Evolutionary conservation across 1,140 invertebrate genomes (phyloP).

Genomic region (Pogonognathellus flavescens): DNA sequence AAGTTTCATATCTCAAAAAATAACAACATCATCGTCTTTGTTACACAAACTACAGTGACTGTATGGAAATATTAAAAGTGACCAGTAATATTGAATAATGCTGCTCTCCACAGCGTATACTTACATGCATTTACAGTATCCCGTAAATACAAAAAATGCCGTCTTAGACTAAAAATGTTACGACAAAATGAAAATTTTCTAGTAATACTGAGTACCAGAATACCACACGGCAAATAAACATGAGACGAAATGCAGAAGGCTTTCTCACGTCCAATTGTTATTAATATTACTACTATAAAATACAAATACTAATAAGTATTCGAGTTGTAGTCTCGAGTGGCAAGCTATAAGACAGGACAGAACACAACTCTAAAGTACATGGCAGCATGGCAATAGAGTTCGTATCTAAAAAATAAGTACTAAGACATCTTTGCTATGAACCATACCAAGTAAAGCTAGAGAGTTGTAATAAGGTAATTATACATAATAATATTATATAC

Average conservation of each 20-base stretch:
- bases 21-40: slow-evolving; percentile 14
- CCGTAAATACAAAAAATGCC: slow-evolving; percentile 16
- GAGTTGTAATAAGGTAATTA: background rate
- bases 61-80: background rate
- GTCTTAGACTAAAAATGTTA: background rate
- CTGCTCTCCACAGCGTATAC: background rate
- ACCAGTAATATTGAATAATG: background rate
- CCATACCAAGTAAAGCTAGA: background rate
- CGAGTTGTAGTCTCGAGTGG: slow-evolving; percentile 32
- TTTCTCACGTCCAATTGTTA: slow-evolving; percentile 38
- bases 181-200: background rate
- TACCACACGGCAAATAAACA: slow-evolving; percentile 11
- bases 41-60: slow-evolving; percentile 29
- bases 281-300: background rate
- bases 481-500: background rate
- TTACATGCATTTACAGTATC: slow-evolving; percentile 18
- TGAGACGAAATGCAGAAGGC: slow-evolving; percentile 15
- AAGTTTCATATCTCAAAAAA: slow-evolving; percentile 32
- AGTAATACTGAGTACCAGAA: background rate
- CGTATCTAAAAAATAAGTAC: background rate
- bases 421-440: slow-evolving; percentile 11
- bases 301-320: slow-evolving; percentile 35
- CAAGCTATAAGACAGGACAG: slow-evolving; percentile 29
- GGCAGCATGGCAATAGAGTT: slow-evolving; percentile 28
- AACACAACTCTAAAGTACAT: slow-evolving; percentile 9